These are phyloP conservation scores for Catocala sponsa DNA, from an alignment of 2,888 invertebrate genomes.

Conservation along the genomic window DNA sequence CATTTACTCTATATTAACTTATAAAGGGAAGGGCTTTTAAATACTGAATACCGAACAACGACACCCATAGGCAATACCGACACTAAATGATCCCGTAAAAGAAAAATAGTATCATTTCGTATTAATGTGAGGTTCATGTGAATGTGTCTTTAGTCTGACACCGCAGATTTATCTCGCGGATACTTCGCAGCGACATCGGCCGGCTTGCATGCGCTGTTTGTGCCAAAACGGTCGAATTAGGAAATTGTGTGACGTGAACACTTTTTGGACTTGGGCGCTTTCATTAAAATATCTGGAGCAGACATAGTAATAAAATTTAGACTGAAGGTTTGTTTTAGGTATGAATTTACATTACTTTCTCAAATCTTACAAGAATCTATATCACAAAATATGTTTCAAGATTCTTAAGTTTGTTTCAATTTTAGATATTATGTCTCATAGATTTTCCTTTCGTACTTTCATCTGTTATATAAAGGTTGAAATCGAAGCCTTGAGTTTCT, in stretches of 20 bases:
- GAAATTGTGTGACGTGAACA: constrained; percentile 36
- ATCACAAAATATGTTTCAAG: too few species aligned
- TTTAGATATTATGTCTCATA: too few species aligned
- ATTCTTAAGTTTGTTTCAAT: too few species aligned
- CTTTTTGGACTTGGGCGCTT: constrained; percentile 23
- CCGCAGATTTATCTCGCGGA: constrained; percentile 50
- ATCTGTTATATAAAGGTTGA: too few species aligned
- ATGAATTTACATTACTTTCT: background rate
- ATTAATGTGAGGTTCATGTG: background rate
- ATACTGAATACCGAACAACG: too few species aligned
- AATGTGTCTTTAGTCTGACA: constrained; percentile 34
- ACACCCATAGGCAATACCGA: too few species aligned
- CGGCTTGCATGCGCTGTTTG: constrained; percentile 36
- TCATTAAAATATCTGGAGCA: constrained; percentile 36
- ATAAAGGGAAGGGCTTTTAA: too few species aligned
- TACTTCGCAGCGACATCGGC: constrained; percentile 41
- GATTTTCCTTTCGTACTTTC: too few species aligned
- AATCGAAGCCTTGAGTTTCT: too few species aligned
- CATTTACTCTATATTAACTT: too few species aligned
- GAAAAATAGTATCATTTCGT: background rate
- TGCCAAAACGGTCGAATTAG: constrained; percentile 53
- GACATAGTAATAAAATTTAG: background rate
- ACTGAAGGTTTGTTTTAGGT: background rate
- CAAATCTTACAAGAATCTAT: background rate
- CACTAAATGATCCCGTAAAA: too few species aligned